Evolutionary conservation across 2,888 invertebrate species (phyloP).

Genomic region (Pachycephus smyrnensis): DNA sequence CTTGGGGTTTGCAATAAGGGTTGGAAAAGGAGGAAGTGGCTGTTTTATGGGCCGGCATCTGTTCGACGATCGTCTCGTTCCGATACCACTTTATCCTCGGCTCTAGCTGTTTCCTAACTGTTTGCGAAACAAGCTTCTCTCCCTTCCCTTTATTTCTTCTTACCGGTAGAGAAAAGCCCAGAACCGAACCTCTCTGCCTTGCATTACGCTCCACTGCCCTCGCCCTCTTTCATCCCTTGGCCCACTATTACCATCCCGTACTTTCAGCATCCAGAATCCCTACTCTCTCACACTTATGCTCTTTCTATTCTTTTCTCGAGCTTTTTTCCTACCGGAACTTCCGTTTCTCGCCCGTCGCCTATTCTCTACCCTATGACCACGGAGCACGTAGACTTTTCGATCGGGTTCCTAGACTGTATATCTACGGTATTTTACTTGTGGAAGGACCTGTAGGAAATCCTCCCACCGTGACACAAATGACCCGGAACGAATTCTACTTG

Average conservation of each 20-base stretch:
- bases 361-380: not conserved
- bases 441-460: not conserved
- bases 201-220: conserved; percentile 22
- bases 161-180: conserved; percentile 6
- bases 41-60: conserved; percentile 67
- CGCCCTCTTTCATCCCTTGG: conserved; percentile 21
- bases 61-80: conserved; percentile 68
- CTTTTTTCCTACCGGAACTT: conserved; percentile 21
- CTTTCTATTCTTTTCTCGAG: conserved; percentile 10
- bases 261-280: conserved; percentile 31
- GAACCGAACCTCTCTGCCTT: conserved; percentile 14
- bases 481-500: conserved; percentile 25
- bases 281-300: conserved; percentile 6
- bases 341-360: not conserved
- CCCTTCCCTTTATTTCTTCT: conserved; percentile 34
- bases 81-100: conserved; percentile 67
- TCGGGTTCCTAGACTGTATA: not conserved
- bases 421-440: not conserved
- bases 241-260: conserved; percentile 8
- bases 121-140: conserved; percentile 63
- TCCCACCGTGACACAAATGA: conserved; percentile 26
- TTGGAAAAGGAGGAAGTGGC: conserved; percentile 61
- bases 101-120: conserved; percentile 66
- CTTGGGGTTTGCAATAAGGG: conserved; percentile 46
- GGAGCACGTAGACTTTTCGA: not conserved